Conservation (phyloP, 2,113 vertebrate genomes). For the Spizaetus ornatus region DNA sequence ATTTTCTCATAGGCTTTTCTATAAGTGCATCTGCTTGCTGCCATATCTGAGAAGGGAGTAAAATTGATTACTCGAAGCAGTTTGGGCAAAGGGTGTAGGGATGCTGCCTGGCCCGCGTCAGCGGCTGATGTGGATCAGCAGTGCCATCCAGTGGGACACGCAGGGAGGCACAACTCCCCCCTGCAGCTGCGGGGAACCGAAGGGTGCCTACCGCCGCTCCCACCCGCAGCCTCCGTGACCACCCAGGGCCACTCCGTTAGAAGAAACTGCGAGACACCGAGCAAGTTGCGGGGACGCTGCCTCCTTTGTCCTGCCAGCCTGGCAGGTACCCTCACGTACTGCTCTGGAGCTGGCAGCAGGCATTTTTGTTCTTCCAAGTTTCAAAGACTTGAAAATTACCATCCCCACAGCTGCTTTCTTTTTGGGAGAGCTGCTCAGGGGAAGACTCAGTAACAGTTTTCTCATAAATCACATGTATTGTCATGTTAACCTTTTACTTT, state of each 20-base stretch:
- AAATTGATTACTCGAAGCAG: too few species aligned
- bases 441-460: neutral
- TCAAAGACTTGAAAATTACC: neutral
- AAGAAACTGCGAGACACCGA: fast-evolving
- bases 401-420: neutral
- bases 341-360: neutral
- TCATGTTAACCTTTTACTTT: neutral
- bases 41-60: fast-evolving
- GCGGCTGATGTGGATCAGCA: neutral
- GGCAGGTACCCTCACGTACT: neutral
- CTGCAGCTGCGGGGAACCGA: too few species aligned
- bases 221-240: fast-evolving
- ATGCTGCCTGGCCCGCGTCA: fast-evolving
- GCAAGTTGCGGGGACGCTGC: too few species aligned
- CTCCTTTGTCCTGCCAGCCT: neutral
- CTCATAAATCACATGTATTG: neutral
- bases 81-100: neutral
- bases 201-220: too few species aligned
- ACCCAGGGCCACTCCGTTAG: too few species aligned
- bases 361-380: neutral
- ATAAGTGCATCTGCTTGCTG: neutral
- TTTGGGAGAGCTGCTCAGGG: neutral
- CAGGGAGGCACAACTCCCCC: too few species aligned
- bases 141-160: neutral
- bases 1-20: neutral